Evolutionary conservation across 2,113 vertebrate species (phyloP), one percentile per base, ranked within the genome.

Genomic region (Stigmatopora nigra): DNA sequence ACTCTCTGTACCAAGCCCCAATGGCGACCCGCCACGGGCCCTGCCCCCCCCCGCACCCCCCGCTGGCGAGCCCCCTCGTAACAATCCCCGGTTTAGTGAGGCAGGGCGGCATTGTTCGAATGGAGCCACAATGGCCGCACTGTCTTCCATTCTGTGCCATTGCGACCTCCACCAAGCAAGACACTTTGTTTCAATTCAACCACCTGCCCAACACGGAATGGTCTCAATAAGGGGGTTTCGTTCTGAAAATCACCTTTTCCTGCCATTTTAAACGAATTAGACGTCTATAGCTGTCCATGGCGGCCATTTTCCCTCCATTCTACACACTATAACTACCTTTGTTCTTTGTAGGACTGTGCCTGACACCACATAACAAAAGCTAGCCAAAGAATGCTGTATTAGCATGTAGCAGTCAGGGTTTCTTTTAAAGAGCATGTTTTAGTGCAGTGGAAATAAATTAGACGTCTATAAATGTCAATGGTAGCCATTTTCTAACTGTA

Each of bases 1-100:
- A 84, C 75, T 72, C 85, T 86, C 87, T 85, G 91, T 92, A 91
- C 90, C 88, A 90, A 83, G 88, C 86, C 88, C 89, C 87, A 88
- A 74, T 64, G 63, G 80, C 76, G 75, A 73, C 44, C 60, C 60
- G 6, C 44, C 14, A 19, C 60, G 25, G 55, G 35, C 35, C 17
- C 35, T 3, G 2, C 25, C 25, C 25, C 25, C 25, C 36, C 7
- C 58, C 13, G 16, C 81, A 76, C 76, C 53, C 74, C 64, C 38
- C 68, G 71, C 49, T 78, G 71, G 63, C 75, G 68, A 31, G 70
- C 68, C 12, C 46, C 68, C 41, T 67, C 73, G 79, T 82, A 81
- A 84, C 84, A 86, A 89, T 85, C 78, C 85, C 82, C 46, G 64
- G 72, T 68, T 82, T 79, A 88, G 82, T 90, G 77, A 31, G 25